Conservation (phyloP, 2,888 invertebrate species). For the Vannuccia rotundouncinata region DNA sequence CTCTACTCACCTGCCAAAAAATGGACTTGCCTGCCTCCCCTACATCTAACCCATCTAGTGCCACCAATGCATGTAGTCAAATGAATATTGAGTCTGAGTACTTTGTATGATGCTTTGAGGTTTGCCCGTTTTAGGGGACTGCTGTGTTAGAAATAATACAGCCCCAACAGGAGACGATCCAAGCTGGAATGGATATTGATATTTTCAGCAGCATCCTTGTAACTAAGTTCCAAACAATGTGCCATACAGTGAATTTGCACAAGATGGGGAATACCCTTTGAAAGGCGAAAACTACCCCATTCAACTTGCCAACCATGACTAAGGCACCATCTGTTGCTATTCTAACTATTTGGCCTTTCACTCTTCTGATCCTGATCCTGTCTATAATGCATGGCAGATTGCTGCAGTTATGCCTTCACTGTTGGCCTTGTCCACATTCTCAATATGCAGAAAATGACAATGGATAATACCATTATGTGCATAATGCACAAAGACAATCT, state of each 20-base stretch:
- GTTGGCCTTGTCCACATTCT: not conserved
- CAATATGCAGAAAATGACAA: not conserved
- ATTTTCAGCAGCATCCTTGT: not conserved
- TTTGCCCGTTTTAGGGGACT: not conserved
- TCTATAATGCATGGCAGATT: not conserved
- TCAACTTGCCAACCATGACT: not conserved
- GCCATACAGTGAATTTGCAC: not conserved
- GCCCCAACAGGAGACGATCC: not conserved
- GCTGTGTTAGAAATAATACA: not conserved
- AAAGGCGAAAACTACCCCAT: not conserved
- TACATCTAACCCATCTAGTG: constrained; percentile 11
- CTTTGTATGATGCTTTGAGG: not conserved
- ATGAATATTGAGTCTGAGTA: not conserved
- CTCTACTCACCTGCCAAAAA: no score
- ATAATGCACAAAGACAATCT: not conserved
- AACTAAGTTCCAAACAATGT: not conserved
- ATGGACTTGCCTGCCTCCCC: no score
- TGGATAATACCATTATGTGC: not conserved
- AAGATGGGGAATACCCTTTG: not conserved
- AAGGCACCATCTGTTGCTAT: not conserved
- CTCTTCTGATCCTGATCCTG: not conserved
- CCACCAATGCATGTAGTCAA: not conserved
- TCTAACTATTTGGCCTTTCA: not conserved
- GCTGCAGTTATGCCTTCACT: not conserved
- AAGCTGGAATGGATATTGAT: not conserved